Base-by-base conservation (phyloP, 1,140 invertebrate genomes). In the Armadillidium nasatum region DNA sequence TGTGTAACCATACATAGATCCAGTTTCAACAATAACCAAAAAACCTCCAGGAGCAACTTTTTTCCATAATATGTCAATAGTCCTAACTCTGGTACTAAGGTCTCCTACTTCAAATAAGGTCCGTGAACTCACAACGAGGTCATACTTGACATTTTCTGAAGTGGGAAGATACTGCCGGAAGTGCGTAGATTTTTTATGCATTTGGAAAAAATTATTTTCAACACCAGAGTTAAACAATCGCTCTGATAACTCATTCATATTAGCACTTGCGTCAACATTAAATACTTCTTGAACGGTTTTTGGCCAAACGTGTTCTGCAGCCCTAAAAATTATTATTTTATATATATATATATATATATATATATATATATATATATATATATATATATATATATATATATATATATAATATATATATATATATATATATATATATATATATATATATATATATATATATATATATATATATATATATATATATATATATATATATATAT, bases 11-110 rank as follows among this genome's bases (percentile, higher is more conserved):
- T 90, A 88, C 81, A 89, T 90, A 0, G 90, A 91, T 7, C 95
- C 95, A 81, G 91, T 87, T 85, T 97, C 95, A 13, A 95, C 88
- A 54, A 97, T 86, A 46, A 97, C 87, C 80, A 97, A 85, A 84
- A 92, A 94, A 15, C 90, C 88, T 76, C 89, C 86, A 11, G 94
- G 67, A 46, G 72, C 46, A 60, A 76, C 94, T 86, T 94, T 96
- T 60, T 89, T 89, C 94, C 95, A 97, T 15, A 96, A 85, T 82
- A 91, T 92, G 21, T 90, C 85, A 76, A 96, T 84, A 0, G 88
- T 87, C 82, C 93, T 88, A 21, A 94, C 83, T 72, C 95, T 87
- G 46, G 85, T 86, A 82, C 89, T 85, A 73, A 87, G 84, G 76
- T 87, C 88, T 7, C 90, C 90, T 72, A 95, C 83, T 84, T 97